Evolutionary conservation across 2,888 invertebrate genomes (phyloP).

Genomic region (Eurytoma adleriae): DNA sequence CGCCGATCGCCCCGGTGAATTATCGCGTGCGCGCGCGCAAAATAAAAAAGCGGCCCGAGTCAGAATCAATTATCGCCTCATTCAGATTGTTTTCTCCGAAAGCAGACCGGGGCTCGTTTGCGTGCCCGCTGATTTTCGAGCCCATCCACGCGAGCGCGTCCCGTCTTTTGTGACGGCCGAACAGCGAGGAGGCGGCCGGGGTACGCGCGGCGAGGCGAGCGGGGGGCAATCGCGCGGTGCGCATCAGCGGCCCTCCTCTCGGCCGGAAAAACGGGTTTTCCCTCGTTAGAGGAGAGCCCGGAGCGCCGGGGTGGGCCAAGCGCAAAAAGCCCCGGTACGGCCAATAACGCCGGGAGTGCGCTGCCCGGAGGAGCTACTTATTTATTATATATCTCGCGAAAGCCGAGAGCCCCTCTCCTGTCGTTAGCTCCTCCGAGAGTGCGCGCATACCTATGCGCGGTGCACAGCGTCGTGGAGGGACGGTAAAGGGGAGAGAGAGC

Average conservation of each 20-base stretch:
- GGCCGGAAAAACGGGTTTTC: conserved; percentile 54
- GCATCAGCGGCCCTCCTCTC: conserved; percentile 21
- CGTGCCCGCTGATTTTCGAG: conserved; percentile 10
- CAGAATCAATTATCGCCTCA: conserved; percentile 25
- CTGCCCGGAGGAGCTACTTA: conserved; percentile 26
- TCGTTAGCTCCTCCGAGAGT: not conserved
- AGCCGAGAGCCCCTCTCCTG: conserved; percentile 13
- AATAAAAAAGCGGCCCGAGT: not conserved
- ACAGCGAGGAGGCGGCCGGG: not conserved
- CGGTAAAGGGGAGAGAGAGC: conserved; percentile 18
- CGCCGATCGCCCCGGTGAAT: no score
- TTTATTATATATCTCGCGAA: conserved; percentile 41
- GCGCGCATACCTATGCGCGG: not conserved
- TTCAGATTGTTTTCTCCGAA: conserved; percentile 32
- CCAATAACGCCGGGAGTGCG: conserved; percentile 12
- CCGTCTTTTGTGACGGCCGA: conserved; percentile 15
- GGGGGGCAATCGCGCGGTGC: conserved; percentile 14
- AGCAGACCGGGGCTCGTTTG: not conserved
- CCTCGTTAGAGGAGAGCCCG: conserved; percentile 38
- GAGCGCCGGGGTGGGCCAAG: conserved; percentile 30
- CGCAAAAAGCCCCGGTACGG: conserved; percentile 19
- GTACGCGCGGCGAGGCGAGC: not conserved
- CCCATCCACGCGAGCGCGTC: not conserved
- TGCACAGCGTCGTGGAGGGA: conserved; percentile 5
- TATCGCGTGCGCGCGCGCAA: not conserved